These are phyloP conservation scores for Bombyx mori DNA, from an alignment of 1,140 invertebrate genomes.

Conservation along the genomic window ASM3026992v2 NC_085123.1:7346001-7346500, in stretches of 20 bases:
- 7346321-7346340: slow-evolving; percentile 48
- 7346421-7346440: no score
- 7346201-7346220: slow-evolving; percentile 93
- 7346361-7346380: no score
- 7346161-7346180: slow-evolving; percentile 5
- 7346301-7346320: slow-evolving; percentile 56
- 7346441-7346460: no score
- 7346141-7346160: no score
- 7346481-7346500: no score
- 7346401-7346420: no score
- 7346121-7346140: no score
- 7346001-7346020: slow-evolving; percentile 94
- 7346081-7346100: not conserved
- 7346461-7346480: no score
- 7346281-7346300: slow-evolving; percentile 91
- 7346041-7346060: slow-evolving; percentile 92
- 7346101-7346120: no score
- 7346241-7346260: slow-evolving; percentile 94
- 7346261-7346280: slow-evolving; percentile 94
- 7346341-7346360: no score
- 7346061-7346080: slow-evolving; percentile 5
- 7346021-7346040: slow-evolving; percentile 93
- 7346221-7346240: slow-evolving; percentile 83
- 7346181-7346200: slow-evolving; percentile 80
- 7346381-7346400: no score